Evolutionary conservation across 2,888 invertebrate genomes (phyloP).

Genomic region (Sesia bembeciformis): DNA sequence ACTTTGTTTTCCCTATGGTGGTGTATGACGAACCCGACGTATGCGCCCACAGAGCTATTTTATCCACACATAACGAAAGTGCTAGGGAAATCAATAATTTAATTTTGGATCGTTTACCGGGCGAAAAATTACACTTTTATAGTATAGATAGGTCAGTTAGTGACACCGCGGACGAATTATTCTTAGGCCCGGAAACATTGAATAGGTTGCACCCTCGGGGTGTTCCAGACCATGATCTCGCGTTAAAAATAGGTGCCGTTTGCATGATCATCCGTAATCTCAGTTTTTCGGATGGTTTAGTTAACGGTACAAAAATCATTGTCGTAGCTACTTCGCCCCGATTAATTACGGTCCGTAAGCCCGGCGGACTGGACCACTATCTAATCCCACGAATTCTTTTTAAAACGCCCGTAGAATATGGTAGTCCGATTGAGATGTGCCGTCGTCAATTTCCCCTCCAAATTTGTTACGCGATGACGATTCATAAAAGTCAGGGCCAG

Average conservation of each 20-base stretch:
- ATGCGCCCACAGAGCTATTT: neutral
- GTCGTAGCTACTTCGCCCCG: constrained; percentile 3
- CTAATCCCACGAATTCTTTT: constrained; percentile 6
- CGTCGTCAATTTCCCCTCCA: constrained; percentile 8
- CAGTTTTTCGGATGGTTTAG: constrained; percentile 6
- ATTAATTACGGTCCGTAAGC: constrained; percentile 6
- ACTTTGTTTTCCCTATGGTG: constrained; percentile 1
- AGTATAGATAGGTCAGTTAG: neutral
- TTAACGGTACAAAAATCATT: constrained; percentile 8
- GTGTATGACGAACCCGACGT: neutral
- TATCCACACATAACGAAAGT: neutral
- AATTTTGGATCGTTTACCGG: neutral
- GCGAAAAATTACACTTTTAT: neutral
- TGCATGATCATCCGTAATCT: constrained; percentile 8
- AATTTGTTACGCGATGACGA: constrained; percentile 8
- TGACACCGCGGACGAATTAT: neutral
- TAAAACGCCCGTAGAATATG: neutral
- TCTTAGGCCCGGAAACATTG: neutral
- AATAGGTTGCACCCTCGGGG: neutral
- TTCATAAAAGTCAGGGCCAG: constrained; percentile 9
- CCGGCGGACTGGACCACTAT: constrained; percentile 1
- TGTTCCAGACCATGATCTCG: constrained; percentile 1
- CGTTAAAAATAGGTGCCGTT: constrained; percentile 3
- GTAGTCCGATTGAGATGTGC: constrained; percentile 1
- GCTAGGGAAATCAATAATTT: neutral